Percentiles rank a stretch among this genome's conserved stretches.
phyloP scores from a whole-genome alignment of 1,140 invertebrate genomes.

The Drosophila erecta region DNA sequence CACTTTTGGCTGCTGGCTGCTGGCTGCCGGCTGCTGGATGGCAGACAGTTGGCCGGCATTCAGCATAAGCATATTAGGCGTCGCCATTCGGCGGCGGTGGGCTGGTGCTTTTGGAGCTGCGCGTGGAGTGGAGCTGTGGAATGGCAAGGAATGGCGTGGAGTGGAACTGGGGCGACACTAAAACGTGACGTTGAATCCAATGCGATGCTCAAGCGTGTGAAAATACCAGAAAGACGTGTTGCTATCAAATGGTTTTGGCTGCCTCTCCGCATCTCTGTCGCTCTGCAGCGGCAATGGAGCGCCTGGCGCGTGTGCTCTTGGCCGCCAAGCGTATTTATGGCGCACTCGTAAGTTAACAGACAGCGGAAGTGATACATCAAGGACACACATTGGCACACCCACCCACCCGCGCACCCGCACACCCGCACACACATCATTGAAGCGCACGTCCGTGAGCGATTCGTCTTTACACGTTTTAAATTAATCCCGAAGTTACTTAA shows the following conservation, averaged over 20 bases:
- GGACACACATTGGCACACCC: constrained; percentile 68
- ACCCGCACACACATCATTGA: constrained; percentile 1
- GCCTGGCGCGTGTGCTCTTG: constrained; percentile 70
- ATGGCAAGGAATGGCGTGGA: background rate
- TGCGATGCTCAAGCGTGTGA: constrained; percentile 84
- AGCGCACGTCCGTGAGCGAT: constrained; percentile 21
- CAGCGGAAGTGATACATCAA: constrained; percentile 82
- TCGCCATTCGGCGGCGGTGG: constrained; percentile 22
- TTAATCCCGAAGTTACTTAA: constrained; percentile 64
- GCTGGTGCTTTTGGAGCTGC: background rate
- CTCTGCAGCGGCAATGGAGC: constrained; percentile 9
- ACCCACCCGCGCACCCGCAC: background rate
- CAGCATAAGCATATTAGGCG: constrained; percentile 74
- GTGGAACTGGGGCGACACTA: constrained; percentile 44
- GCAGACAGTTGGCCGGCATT: constrained; percentile 26
- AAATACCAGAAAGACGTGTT: constrained; percentile 84
- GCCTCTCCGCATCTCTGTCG: background rate
- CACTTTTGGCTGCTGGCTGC: constrained; percentile 7
- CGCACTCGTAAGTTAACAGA: constrained; percentile 74
- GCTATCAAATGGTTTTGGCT: constrained; percentile 77
- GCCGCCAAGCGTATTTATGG: constrained; percentile 74
- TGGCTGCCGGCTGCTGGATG: no score
- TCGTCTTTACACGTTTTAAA: constrained; percentile 66
- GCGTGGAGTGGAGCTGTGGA: background rate
- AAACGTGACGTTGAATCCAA: constrained; percentile 84